Conservation (phyloP, 1,140 invertebrate species). For the Drosophila arawakana region DNA sequence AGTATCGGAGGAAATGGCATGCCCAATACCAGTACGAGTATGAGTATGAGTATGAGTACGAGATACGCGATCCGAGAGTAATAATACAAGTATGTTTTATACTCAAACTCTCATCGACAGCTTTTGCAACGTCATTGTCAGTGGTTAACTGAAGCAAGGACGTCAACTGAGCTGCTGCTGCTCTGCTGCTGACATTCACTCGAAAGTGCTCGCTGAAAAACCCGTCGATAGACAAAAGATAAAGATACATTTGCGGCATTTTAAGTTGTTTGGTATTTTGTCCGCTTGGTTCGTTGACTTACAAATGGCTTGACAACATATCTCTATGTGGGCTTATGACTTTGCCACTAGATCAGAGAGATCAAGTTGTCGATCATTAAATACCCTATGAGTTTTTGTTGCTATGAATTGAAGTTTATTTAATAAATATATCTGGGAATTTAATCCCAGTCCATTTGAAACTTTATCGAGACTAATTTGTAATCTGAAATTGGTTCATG, state of each 20-base stretch:
- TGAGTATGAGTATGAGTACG: too few relatives aligned
- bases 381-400: not conserved
- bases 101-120: conserved; percentile 25
- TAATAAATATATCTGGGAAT: too few relatives aligned
- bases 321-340: conserved; percentile 21
- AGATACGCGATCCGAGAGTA: not conserved
- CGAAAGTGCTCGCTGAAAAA: conserved; percentile 41
- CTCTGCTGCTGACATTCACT: conserved; percentile 56
- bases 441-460: too few relatives aligned
- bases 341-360: conserved; percentile 16
- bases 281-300: conserved; percentile 71
- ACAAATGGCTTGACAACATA: conserved; percentile 51
- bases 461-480: too few relatives aligned
- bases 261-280: conserved; percentile 25
- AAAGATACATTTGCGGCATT: conserved; percentile 38
- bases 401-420: not conserved
- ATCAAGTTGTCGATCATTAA: not conserved
- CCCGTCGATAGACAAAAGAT: conserved; percentile 39
- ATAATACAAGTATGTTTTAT: conserved; percentile 12
- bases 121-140: conserved; percentile 70
- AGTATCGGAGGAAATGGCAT: conserved; percentile 43
- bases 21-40: conserved; percentile 7
- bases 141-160: conserved; percentile 74
- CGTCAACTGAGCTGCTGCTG: conserved; percentile 36
- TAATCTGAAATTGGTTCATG: too few relatives aligned